Evolutionary conservation across 2,797 vertebrate species (phyloP), one percentile per base, ranked within the genome.

Genomic region (Periophthalmus magnuspinnatus): DNA sequence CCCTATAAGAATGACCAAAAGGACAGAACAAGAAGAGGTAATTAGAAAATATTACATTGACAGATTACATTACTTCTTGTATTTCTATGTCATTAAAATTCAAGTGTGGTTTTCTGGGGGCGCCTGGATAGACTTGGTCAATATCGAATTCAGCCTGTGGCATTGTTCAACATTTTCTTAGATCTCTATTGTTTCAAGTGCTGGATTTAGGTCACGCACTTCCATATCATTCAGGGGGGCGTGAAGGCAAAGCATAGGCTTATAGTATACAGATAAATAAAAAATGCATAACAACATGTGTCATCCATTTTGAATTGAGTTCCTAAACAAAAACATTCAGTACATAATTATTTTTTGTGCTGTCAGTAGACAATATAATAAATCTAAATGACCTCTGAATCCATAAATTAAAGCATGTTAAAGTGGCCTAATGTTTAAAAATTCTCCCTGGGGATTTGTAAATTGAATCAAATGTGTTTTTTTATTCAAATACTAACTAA

Each of bases 171-270:
- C 33, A 60, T 61, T 84, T 76, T 74, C 73, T 58, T 64, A 50
- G 65, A 69, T 72, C 70, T 71, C 54, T 56, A 69, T 10, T n/a
- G 56, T 28, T 58, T 78, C 5, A n/a, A 57, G 69, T 71, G 74
- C 69, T 60, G 84, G 79, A 89, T 90, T 75, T 88, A 84, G 88
- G 85, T 87, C 84, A 87, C 16, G 33, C 87, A 82, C 85, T 88
- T 91, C 87, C 77, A 59, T 82, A 62, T 74, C 74, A 75, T 70
- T 69, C 34, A 54, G 74, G 56, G 69, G 75, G 81, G 81, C 86
- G 66, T 84, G 54, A 76, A 65, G 75, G 74, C 38, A 36, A 41
- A 36, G 57, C n/a, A 50, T 50, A 16, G n/a, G 3, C n/a, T n/a
- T n/a, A n/a, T n/a, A n/a, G n/a, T n/a, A n/a, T n/a, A n/a, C n/a